A percentile compares a stretch with the other conserved stretches of the same genome.
Conservation (phyloP, 2,113 vertebrate species). For the Suricata suricatta region DNA sequence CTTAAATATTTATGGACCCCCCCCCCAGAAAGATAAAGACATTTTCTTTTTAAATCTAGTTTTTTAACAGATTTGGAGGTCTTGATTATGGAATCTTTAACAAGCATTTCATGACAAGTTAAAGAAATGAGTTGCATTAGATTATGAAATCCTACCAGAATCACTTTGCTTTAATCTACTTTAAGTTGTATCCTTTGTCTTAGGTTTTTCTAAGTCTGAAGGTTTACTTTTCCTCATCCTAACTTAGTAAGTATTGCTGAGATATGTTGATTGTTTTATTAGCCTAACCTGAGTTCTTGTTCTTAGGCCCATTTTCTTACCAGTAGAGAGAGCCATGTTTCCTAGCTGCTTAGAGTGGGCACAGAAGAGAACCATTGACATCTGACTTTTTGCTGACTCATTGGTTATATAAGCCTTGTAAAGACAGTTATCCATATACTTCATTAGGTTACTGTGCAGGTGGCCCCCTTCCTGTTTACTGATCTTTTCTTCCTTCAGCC, state of each 20-base stretch:
- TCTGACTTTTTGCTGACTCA: constrained; percentile 77
- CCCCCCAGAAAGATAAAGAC: background rate
- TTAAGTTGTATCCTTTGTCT: constrained; percentile 29
- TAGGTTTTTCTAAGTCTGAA: constrained; percentile 47
- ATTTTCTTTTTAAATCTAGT: constrained; percentile 36
- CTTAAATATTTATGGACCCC: constrained; percentile 22
- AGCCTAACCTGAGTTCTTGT: constrained; percentile 1
- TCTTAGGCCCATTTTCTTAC: background rate
- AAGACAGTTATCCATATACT: background rate
- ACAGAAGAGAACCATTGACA: constrained; percentile 38
- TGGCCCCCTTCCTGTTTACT: background rate
- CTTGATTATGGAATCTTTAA: constrained; percentile 41
- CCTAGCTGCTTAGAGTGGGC: constrained; percentile 25
- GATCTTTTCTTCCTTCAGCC: background rate
- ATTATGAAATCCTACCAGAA: constrained; percentile 30
- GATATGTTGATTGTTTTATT: background rate
- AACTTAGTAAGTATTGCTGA: background rate
- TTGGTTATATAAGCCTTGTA: constrained; percentile 69
- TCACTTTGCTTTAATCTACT: background rate
- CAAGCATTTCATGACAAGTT: constrained; percentile 43
- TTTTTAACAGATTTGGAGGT: constrained; percentile 34
- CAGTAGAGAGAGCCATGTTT: constrained; percentile 11
- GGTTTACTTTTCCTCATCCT: constrained; percentile 36
- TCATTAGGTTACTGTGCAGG: background rate
- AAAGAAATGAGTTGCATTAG: constrained; percentile 6